Percentiles rank a stretch among this genome's conserved stretches.
phyloP scores from a whole-genome alignment of 2,113 vertebrate genomes.

The Perognathus longimembris region DNA sequence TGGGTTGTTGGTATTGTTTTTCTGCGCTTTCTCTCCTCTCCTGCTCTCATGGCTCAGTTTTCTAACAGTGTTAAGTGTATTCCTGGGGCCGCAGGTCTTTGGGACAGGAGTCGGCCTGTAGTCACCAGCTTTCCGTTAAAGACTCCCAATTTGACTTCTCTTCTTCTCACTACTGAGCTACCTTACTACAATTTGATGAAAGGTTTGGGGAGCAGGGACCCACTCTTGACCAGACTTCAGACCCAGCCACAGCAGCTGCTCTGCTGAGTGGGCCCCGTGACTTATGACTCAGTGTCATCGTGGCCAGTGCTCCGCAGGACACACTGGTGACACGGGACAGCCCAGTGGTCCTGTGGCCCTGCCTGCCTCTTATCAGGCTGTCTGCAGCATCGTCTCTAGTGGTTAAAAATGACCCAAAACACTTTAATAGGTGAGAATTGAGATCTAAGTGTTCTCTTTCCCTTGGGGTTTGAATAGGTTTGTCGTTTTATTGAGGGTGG shows the following conservation, averaged over 20 bases:
- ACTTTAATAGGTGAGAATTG: neutral
- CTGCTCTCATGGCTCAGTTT: too few relatives aligned
- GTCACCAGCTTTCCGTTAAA: too few relatives aligned
- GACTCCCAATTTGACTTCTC: too few relatives aligned
- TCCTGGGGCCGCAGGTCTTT: too few relatives aligned
- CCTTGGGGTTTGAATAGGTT: neutral
- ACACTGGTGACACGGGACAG: neutral
- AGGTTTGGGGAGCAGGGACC: neutral
- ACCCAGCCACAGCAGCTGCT: neutral
- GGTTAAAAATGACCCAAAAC: neutral
- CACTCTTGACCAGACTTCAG: neutral
- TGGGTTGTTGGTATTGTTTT: too few relatives aligned
- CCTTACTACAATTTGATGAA: neutral
- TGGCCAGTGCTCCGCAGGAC: neutral
- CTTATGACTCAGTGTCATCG: neutral
- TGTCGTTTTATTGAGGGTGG: too few relatives aligned
- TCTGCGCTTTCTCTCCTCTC: too few relatives aligned
- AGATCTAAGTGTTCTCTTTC: accelerated
- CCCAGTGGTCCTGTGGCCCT: neutral
- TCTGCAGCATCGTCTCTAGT: neutral
- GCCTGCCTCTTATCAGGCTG: neutral
- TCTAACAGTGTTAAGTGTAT: too few relatives aligned
- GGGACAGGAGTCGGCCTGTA: too few relatives aligned
- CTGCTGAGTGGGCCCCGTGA: neutral
- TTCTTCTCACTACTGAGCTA: too few relatives aligned